Evolutionary conservation across 2,797 vertebrate genomes (phyloP).

Genomic region (Carapus acus): DNA sequence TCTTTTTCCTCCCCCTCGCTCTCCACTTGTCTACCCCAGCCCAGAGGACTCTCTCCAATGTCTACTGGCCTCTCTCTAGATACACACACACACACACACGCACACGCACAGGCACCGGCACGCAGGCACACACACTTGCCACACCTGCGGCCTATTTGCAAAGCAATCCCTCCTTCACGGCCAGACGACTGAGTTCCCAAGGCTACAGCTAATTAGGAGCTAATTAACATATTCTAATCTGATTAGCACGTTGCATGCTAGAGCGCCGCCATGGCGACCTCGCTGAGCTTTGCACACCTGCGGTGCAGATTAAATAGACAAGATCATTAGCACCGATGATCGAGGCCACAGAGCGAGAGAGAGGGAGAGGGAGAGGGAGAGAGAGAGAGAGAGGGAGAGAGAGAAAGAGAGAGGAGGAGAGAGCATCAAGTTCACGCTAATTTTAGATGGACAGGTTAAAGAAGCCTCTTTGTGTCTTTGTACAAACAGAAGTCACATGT

Average conservation of each 20-base stretch:
- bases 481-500: background rate
- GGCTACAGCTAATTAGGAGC: constrained; percentile 14
- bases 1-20: constrained; percentile 43
- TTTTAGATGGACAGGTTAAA: constrained; percentile 22
- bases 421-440: constrained; percentile 13
- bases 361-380: too few species aligned
- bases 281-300: constrained; percentile 16
- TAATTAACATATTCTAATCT: constrained; percentile 42
- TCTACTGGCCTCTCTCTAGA: too few species aligned
- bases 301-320: constrained; percentile 26
- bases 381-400: too few species aligned
- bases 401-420: too few species aligned
- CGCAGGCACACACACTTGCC: too few species aligned
- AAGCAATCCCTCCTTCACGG: constrained; percentile 2
- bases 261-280: constrained; percentile 21
- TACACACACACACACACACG: too few species aligned
- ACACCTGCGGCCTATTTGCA: background rate
- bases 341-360: constrained; percentile 34
- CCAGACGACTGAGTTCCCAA: constrained; percentile 18
- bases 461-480: constrained; percentile 12
- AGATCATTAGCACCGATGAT: constrained; percentile 35
- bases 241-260: constrained; percentile 21
- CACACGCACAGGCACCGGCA: too few species aligned
- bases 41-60: constrained; percentile 52
- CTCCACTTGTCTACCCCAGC: constrained; percentile 56